Conservation (phyloP, 2,113 vertebrate genomes). For the Epinephelus fuscoguttatus region DNA sequence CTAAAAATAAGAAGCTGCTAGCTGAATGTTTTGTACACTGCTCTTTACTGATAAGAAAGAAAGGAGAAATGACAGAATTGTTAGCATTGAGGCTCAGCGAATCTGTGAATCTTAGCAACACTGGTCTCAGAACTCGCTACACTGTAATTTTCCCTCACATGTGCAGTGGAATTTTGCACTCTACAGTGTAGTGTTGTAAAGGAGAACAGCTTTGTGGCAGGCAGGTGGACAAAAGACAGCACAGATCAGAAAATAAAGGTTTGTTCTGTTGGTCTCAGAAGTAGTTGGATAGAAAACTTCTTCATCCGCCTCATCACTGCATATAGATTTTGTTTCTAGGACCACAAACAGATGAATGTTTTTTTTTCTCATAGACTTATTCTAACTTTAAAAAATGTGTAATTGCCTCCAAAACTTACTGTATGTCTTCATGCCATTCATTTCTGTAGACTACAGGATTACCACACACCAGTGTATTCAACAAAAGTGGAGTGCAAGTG, state of each 20-base stretch:
- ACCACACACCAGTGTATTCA: background rate
- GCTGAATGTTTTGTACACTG: background rate
- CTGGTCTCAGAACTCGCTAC: background rate
- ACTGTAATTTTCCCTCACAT: background rate
- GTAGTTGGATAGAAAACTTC: background rate
- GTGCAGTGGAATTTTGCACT: background rate
- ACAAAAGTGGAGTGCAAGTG: constrained; percentile 1
- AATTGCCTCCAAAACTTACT: too few relatives aligned
- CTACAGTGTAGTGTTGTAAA: background rate
- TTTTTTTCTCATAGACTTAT: background rate
- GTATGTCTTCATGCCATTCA: background rate
- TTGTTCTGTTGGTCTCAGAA: background rate
- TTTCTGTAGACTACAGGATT: background rate
- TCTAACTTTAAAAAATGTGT: background rate
- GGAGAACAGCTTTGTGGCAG: too few relatives aligned
- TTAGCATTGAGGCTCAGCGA: background rate
- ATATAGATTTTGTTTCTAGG: background rate
- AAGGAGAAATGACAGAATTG: background rate
- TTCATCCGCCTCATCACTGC: background rate
- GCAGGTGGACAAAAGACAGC: too few relatives aligned
- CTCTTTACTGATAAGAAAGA: background rate
- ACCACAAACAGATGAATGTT: too few relatives aligned
- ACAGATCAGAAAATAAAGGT: too few relatives aligned
- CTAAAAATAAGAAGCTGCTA: background rate
- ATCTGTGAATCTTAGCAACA: background rate